These are phyloP conservation scores for Rhinichthys osculus DNA, from an alignment of 2,797 vertebrate species.

Conservation along the genomic window DNA sequence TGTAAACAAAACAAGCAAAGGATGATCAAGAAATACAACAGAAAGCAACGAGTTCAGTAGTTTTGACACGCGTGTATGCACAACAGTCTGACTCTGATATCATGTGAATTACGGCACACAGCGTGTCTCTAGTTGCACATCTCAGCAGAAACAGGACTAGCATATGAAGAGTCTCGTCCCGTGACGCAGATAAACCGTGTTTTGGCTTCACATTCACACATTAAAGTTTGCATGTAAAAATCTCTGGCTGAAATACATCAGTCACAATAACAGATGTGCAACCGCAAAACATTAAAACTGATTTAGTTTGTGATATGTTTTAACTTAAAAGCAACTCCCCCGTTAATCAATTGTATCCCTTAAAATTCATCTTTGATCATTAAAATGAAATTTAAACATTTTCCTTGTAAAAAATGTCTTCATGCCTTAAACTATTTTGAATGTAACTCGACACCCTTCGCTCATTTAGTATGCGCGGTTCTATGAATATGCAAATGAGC, in stretches of 20 bases:
- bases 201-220: conserved; percentile 2
- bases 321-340: no score
- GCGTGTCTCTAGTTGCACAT: background rate
- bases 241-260: background rate
- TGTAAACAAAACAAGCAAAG: background rate
- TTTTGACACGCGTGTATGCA: background rate
- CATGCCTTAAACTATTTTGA: no score
- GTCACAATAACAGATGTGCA: background rate
- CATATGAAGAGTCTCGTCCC: background rate
- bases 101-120: background rate
- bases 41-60: conserved; percentile 1
- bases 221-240: background rate
- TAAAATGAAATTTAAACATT: no score
- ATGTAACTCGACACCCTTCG: no score
- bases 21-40: background rate
- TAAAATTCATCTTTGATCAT: no score
- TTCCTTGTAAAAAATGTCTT: no score
- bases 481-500: no score
- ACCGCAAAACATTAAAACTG: background rate
- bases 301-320: no score
- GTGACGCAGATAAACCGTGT: background rate
- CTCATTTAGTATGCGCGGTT: no score
- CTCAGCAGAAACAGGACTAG: background rate
- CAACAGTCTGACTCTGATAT: background rate
- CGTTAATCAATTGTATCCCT: no score